Conservation (phyloP, 1,140 invertebrate genomes). For the Tetranychus cinnabarinus region DNA sequence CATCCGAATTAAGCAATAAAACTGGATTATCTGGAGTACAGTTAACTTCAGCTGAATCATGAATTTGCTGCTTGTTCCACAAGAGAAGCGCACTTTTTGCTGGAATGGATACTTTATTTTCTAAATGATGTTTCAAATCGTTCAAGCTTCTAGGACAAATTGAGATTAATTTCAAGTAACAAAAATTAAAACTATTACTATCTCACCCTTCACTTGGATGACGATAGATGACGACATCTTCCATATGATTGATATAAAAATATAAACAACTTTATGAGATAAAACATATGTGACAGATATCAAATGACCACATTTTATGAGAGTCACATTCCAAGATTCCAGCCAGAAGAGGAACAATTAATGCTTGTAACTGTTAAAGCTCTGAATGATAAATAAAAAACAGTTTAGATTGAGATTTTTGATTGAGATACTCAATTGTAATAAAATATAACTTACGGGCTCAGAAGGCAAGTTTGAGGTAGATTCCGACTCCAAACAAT, state of each 20-base stretch:
- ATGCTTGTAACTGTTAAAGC: conserved; percentile 38
- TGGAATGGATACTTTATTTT: conserved; percentile 55
- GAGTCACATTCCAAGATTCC: conserved; percentile 71
- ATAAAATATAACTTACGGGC: conserved; percentile 18
- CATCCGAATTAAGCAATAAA: conserved; percentile 58
- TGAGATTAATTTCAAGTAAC: not conserved
- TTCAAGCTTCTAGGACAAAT: conserved; percentile 20
- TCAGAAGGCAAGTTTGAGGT: conserved; percentile 60
- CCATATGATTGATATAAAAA: conserved; percentile 56
- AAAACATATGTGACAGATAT: conserved; percentile 42
- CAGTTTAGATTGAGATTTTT: not conserved
- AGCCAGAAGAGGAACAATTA: conserved; percentile 65
- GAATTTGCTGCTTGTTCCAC: conserved; percentile 39
- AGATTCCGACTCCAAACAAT: conserved; percentile 73
- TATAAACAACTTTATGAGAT: conserved; percentile 23
- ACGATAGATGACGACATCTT: conserved; percentile 48
- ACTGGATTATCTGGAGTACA: conserved; percentile 45
- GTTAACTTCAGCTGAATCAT: conserved; percentile 34
- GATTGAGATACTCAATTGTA: too few relatives aligned
- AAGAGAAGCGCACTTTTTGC: conserved; percentile 55
- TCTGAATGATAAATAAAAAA: conserved; percentile 3
- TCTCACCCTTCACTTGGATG: conserved; percentile 29
- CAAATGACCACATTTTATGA: conserved; percentile 73
- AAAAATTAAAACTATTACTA: not conserved
- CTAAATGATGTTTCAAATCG: conserved; percentile 48